Conservation (phyloP, 2,113 vertebrate genomes). For the Chroicocephalus ridibundus region DNA sequence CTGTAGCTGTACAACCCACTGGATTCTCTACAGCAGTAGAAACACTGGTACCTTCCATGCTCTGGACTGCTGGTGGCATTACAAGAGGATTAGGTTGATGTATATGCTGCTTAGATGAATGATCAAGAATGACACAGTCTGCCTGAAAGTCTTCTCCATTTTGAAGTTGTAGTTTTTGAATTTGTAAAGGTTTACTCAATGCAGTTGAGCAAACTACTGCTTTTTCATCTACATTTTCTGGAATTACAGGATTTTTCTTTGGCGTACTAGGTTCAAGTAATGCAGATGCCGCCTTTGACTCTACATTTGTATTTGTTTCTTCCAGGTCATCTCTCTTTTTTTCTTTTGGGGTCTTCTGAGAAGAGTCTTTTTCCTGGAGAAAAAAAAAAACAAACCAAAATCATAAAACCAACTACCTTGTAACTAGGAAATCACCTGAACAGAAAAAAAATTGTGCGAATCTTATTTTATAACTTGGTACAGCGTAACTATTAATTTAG, state of each 20-base stretch:
- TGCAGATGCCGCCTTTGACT: slow-evolving; percentile 11
- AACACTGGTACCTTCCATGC: neutral
- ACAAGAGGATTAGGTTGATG: slow-evolving; percentile 11
- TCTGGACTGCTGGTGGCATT: slow-evolving; percentile 45
- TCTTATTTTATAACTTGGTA: neutral
- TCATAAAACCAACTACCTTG: neutral
- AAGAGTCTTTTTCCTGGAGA: slow-evolving; percentile 63
- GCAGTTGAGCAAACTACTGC: neutral
- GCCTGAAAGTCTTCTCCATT: neutral
- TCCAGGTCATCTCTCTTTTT: neutral
- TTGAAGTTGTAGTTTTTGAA: neutral
- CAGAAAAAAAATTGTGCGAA: neutral
- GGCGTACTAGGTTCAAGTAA: slow-evolving; percentile 21
- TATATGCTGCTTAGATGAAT: neutral
- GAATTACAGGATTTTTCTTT: slow-evolving; percentile 48
- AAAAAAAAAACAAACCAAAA: neutral
- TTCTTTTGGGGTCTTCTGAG: slow-evolving; percentile 21
- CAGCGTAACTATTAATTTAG: neutral
- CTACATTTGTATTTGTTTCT: neutral
- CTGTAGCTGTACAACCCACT: slow-evolving; percentile 50
- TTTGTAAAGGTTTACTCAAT: neutral
- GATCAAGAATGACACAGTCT: slow-evolving; percentile 11
- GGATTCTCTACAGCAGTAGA: slow-evolving; percentile 29
- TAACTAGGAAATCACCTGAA: neutral
- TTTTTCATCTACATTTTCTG: neutral